These are phyloP conservation scores for Holothuria glaberrima DNA, from an alignment of 35 echinoderm and acorn worm species.

Conservation along the genomic window DNA sequence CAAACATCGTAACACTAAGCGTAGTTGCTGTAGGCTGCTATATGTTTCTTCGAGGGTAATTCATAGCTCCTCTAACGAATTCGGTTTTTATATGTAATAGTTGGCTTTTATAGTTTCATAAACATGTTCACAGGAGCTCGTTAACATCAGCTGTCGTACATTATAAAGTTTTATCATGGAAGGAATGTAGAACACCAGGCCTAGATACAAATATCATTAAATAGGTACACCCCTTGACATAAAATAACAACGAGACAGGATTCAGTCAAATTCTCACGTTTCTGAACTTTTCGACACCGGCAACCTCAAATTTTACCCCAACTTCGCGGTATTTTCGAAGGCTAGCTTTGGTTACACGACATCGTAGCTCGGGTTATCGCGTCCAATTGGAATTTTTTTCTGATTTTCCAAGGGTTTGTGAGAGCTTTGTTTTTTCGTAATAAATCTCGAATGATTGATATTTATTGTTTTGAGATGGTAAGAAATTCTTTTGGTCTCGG, in stretches of 20 bases:
- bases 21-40: neutral
- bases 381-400: no score
- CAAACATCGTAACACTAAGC: constrained; percentile 47
- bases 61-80: constrained; percentile 21
- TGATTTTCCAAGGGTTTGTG: no score
- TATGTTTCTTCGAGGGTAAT: constrained; percentile 13
- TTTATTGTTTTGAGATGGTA: no score
- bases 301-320: neutral
- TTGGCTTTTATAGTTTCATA: constrained; percentile 33
- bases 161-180: constrained; percentile 36
- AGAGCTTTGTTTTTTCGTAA: no score
- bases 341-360: no score
- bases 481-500: no score
- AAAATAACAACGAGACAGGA: constrained; percentile 6
- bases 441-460: no score
- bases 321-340: no score
- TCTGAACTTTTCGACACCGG: constrained; percentile 2
- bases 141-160: constrained; percentile 18
- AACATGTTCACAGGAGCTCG: constrained; percentile 42
- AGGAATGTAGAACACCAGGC: neutral
- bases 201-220: constrained; percentile 36
- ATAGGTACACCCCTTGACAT: neutral
- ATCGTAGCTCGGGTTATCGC: no score
- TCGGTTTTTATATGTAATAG: constrained; percentile 49
- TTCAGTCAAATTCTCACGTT: constrained; percentile 17